phyloP scores from a whole-genome alignment of 2,797 vertebrate genomes.

The Chromis chromis region DNA sequence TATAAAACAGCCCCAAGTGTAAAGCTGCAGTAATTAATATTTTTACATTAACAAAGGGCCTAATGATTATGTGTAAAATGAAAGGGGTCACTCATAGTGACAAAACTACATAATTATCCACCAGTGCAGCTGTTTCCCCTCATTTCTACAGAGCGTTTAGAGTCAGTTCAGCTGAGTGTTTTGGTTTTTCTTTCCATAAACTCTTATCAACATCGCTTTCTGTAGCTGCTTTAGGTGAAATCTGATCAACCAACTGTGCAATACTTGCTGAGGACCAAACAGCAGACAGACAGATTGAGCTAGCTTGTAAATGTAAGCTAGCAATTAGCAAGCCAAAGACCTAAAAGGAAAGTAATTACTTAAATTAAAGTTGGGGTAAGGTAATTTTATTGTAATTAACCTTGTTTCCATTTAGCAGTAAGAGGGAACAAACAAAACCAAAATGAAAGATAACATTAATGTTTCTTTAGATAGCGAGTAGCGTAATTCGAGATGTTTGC shows the following conservation, averaged over 20 bases:
- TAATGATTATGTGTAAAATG: constrained; percentile 13
- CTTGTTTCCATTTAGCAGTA: too few relatives aligned
- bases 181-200: neutral
- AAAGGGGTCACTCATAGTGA: constrained; percentile 6
- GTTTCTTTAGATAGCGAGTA: too few relatives aligned
- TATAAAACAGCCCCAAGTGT: neutral
- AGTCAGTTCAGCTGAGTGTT: constrained; percentile 1
- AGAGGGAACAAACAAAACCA: neutral
- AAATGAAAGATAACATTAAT: neutral
- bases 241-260: neutral
- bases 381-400: neutral
- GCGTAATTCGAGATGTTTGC: too few relatives aligned
- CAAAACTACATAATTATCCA: constrained; percentile 15
- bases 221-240: neutral
- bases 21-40: constrained; percentile 21
- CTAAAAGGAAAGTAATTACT: too few relatives aligned
- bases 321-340: neutral
- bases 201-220: neutral
- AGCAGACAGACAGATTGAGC: neutral
- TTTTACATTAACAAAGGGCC: constrained; percentile 14
- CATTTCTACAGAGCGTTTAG: neutral
- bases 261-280: neutral
- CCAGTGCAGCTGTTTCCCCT: constrained; percentile 4
- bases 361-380: neutral
- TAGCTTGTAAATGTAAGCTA: neutral